Evolutionary conservation across 2,888 invertebrate genomes (phyloP), one percentile per base, ranked within the genome.

Genomic region (Elaeidobius kamerunicus): DNA sequence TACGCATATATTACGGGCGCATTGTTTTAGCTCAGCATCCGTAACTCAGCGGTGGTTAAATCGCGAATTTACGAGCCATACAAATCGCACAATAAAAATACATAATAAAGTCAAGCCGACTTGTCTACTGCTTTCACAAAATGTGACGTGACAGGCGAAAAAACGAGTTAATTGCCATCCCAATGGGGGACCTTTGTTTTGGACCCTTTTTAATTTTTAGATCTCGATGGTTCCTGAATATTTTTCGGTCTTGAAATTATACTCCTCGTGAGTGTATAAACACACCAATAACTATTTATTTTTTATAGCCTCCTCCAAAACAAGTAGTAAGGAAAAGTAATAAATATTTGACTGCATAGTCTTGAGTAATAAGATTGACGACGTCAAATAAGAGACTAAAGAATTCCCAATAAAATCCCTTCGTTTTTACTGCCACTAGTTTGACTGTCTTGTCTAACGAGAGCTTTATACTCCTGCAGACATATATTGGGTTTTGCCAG

Each of bases 1-100:
- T 65, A 68, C 66, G 65, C 67, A 67, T 67, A 67, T 67, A 68
- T 69, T 70, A 68, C 63, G 62, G 63, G 58, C 54, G 63, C 65
- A 69, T 71, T 71, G 70, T 70, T 69, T 70, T 68, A 70, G 63
- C 64, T 52, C 48, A 60, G 60, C 58, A 55, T 58, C 54, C 45
- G 48, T 50, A 51, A 50, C 50, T 50, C 60, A 57, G 62, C 41
- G 57, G 57, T 53, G 39, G 54, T 54, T 60, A 52, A 56, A 52
- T 55, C 41, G 51, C 50, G 38, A 46, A 51, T 56, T 56, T 45
- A 52, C 56, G 44, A 54, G 48, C 48, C 42, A 56, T 52, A 48
- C 40, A 52, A 49, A 49, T 32, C 44, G 43, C 32, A 55, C 55
- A 55, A 51, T 55, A 51, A 51, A 54, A 54, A 54, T 45, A 28